Evolutionary conservation across 2,888 invertebrate species (phyloP), one percentile per base, ranked within the genome.

Genomic region (Drosophila neotestacea): DNA sequence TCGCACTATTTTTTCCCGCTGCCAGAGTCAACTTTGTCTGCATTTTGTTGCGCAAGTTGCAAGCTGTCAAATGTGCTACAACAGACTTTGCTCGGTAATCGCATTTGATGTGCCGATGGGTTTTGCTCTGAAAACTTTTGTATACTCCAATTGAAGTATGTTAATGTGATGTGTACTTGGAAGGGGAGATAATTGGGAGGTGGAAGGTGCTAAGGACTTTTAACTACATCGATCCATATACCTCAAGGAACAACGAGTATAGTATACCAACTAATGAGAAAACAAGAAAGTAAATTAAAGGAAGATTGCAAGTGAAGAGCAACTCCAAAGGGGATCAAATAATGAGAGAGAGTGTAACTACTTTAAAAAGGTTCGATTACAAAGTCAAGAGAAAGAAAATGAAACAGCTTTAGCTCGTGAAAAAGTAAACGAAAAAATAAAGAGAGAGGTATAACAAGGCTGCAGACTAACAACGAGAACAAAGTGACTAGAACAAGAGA

Each of bases 41-140:
- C 74, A 76, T 62, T 74, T 58, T 67, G 75, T 70, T 79, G 67
- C 63, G 59, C 63, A 74, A 52, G 70, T 63, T 73, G 76, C 62
- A 54, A 66, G 74, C 65, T 75, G 76, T 76, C 76, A 76, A 76
- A 76, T 71, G 65, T 62, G 67, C 41, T 59, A 65, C 64, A 58
- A 46, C 48, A 56, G 46, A 52, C 46, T 47, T 58, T 46, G 55
- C 52, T 36, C n/a, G 46, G 59, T 68, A 76, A 76, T 67, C 70
- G 63, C 66, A 75, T 56, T 56, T 56, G 58, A 62, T 73, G 59
- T 75, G 42, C 62, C 36, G 27, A 52, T 56, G 62, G 48, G n/a
- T 41, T 32, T 47, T 32, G 63, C 42, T 39, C 9, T 22, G 41
- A 13, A 38, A 63, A 56, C 39, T 63, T 63, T 38, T 38, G 30